Conservation (phyloP, 2,797 vertebrate genomes). For the Rhinella marina region DNA sequence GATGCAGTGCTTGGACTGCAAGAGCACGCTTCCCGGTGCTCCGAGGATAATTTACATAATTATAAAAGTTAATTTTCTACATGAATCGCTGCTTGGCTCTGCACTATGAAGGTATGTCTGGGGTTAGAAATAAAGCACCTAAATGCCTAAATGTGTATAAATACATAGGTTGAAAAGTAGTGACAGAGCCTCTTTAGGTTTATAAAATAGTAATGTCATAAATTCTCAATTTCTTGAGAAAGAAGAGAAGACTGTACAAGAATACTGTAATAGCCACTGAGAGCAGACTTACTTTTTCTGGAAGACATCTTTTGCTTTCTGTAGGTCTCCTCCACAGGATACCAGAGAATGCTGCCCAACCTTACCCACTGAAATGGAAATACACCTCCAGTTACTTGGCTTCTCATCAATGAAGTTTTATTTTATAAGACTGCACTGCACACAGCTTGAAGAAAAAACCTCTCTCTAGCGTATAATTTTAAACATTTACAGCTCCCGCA, state of each 20-base stretch:
- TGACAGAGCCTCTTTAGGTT: too few species aligned
- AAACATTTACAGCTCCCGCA: background rate
- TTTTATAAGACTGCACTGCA: background rate
- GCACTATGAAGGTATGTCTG: too few species aligned
- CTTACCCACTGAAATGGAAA: constrained; percentile 82
- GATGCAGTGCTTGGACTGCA: too few species aligned
- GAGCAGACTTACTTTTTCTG: constrained; percentile 81
- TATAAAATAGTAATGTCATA: too few species aligned
- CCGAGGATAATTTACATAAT: too few species aligned
- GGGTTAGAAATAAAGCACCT: too few species aligned
- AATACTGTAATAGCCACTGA: too few species aligned
- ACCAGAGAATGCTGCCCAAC: constrained; percentile 81
- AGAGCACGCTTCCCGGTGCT: too few species aligned
- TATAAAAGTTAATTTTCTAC: too few species aligned
- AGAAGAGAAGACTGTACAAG: background rate
- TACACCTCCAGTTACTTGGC: constrained; percentile 6
- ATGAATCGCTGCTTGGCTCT: too few species aligned
- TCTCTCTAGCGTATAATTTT: background rate
- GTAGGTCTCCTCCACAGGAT: constrained; percentile 78
- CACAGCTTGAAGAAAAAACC: background rate
- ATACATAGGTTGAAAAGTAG: too few species aligned
- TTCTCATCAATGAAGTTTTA: background rate
- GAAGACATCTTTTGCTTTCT: constrained; percentile 86
- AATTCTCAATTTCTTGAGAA: background rate
- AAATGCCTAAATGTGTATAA: too few species aligned